Percentiles rank a stretch among this genome's conserved stretches.
Evolutionary conservation across 2,113 vertebrate species (phyloP).

Genomic region (Aptenodytes forsteri): DNA sequence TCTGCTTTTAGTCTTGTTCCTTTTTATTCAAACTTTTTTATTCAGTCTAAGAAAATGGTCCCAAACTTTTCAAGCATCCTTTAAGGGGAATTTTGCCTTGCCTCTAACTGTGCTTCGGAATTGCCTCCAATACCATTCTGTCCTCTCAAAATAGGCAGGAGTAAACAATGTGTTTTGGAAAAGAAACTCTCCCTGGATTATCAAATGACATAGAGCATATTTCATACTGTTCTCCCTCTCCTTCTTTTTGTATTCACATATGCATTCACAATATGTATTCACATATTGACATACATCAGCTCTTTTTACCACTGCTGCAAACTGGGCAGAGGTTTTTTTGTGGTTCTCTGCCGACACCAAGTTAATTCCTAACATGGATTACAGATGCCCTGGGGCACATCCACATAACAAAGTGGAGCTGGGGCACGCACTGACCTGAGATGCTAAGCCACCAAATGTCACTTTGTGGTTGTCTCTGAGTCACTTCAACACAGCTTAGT

Average conservation of each 20-base stretch:
- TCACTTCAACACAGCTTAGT: background rate
- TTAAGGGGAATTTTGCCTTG: background rate
- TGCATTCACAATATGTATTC: no score
- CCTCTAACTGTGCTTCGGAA: background rate
- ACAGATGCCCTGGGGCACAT: background rate
- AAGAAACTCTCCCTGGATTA: background rate
- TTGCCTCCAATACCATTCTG: background rate
- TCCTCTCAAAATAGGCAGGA: background rate
- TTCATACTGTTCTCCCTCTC: background rate
- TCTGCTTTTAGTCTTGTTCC: background rate
- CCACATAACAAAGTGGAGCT: fast-evolving
- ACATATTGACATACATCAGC: background rate
- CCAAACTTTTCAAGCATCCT: background rate
- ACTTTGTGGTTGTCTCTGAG: background rate
- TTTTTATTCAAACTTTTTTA: background rate
- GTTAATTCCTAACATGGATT: background rate
- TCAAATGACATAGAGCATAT: background rate
- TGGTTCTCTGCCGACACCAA: background rate
- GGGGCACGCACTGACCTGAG: background rate
- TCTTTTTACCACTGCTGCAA: background rate
- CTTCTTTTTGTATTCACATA: background rate
- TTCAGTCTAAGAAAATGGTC: background rate
- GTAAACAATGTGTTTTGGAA: background rate
- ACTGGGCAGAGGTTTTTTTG: background rate
- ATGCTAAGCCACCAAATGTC: background rate